Percentiles rank a stretch among this genome's conserved stretches.
Evolutionary conservation across 2,888 invertebrate species (phyloP).

Genomic region (Drosophila mulleri): DNA sequence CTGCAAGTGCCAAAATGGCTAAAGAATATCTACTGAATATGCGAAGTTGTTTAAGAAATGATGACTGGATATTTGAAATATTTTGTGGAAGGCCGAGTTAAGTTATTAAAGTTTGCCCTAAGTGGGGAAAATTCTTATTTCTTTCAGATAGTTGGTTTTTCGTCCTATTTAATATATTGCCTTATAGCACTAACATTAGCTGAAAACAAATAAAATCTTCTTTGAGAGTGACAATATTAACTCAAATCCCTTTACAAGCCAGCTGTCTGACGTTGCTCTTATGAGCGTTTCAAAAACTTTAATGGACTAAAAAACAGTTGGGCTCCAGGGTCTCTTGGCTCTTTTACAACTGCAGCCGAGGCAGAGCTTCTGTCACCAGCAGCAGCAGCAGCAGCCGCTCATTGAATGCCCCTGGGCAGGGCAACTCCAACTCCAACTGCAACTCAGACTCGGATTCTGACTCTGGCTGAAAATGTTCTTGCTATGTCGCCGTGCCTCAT

Average conservation of each 20-base stretch:
- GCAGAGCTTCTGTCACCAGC: conserved; percentile 69
- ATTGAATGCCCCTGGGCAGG: conserved; percentile 49
- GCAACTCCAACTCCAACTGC: conserved; percentile 11
- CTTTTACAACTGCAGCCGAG: conserved; percentile 40
- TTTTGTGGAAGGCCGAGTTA: too few relatives aligned
- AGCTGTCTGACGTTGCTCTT: conserved; percentile 1
- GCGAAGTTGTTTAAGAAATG: neutral
- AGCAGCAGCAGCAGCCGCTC: conserved; percentile 18
- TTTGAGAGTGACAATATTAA: neutral
- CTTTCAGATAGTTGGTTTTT: too few relatives aligned
- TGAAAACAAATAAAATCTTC: neutral
- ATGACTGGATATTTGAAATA: neutral
- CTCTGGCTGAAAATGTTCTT: conserved; percentile 23
- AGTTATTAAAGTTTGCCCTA: too few relatives aligned
- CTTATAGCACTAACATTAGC: neutral
- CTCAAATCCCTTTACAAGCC: neutral
- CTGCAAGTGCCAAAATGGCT: neutral
- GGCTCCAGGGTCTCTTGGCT: neutral
- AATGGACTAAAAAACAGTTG: neutral
- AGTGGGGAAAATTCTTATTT: too few relatives aligned
- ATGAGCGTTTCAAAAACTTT: neutral
- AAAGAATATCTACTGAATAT: neutral
- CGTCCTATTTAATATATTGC: too few relatives aligned
- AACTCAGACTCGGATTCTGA: conserved; percentile 2
- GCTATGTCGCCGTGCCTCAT: conserved; percentile 49